Percentiles rank a stretch among this genome's conserved stretches.
Conservation (phyloP, 2,113 vertebrate species). For the Paracanthobrama guichenoti region DNA sequence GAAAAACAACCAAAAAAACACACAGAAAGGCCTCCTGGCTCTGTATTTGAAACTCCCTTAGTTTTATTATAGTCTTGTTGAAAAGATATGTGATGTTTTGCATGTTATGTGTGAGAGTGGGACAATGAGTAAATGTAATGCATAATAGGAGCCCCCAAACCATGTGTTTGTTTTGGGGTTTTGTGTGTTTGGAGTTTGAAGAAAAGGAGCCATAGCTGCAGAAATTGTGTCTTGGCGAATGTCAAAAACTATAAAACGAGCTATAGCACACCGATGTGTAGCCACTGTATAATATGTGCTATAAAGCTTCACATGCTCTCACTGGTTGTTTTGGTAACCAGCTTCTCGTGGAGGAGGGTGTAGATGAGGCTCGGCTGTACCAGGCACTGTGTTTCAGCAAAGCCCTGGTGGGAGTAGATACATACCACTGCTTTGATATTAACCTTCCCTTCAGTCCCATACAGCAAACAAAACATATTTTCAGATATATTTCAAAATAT, state of each 20-base stretch:
- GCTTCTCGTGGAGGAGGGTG: conserved; percentile 28
- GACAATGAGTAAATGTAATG: neutral
- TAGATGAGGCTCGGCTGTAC: conserved; percentile 49
- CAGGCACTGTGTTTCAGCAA: conserved; percentile 53
- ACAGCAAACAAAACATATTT: neutral
- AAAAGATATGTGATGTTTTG: neutral
- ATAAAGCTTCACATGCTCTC: conserved; percentile 2
- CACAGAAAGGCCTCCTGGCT: no score
- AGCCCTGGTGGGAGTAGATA: conserved; percentile 48
- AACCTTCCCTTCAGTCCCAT: conserved; percentile 22
- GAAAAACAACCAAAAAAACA: no score
- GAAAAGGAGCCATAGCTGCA: neutral
- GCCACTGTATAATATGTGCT: neutral
- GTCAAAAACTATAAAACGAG: conserved; percentile 11
- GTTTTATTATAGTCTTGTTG: neutral
- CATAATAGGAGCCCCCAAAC: neutral
- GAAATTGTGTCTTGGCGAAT: neutral
- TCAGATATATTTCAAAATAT: neutral
- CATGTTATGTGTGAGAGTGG: neutral
- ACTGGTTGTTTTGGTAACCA: conserved; percentile 43
- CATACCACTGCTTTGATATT: conserved; percentile 38
- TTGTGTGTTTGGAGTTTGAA: neutral
- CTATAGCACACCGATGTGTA: neutral
- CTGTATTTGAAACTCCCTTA: no score
- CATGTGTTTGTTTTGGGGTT: neutral